phyloP scores from a whole-genome alignment of 2,888 invertebrate species.

The Cheiracanthium punctorium region DNA sequence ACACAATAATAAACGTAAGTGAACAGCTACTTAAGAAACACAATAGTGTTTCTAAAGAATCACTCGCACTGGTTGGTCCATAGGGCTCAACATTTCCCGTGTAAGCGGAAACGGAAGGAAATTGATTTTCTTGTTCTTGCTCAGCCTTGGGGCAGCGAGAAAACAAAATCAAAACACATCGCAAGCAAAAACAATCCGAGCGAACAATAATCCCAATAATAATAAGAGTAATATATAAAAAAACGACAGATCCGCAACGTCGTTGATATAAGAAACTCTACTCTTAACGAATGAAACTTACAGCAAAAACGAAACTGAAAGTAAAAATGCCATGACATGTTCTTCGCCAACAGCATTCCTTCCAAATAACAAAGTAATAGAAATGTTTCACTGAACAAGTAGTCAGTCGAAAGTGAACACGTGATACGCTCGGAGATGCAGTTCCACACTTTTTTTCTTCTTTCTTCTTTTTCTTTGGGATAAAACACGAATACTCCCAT shows the following conservation, averaged over 20 bases:
- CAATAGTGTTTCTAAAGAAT: too few relatives aligned
- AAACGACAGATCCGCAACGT: neutral
- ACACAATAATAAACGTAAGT: too few relatives aligned
- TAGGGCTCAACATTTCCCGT: neutral
- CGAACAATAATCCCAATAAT: too few relatives aligned
- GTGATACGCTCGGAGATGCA: neutral
- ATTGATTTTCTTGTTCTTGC: constrained; percentile 18
- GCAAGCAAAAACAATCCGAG: too few relatives aligned
- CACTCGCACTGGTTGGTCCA: too few relatives aligned
- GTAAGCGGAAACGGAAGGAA: constrained; percentile 24
- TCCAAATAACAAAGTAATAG: neutral
- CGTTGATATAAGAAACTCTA: neutral
- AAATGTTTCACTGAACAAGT: neutral
- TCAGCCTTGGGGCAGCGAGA: neutral
- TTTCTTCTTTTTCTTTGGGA: neutral
- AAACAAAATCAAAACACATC: too few relatives aligned
- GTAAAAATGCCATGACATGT: neutral
- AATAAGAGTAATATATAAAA: too few relatives aligned
- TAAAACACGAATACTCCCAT: neutral
- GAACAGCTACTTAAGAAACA: too few relatives aligned
- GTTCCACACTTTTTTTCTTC: constrained; percentile 4
- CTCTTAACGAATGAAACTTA: neutral
- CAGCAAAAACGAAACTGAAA: constrained; percentile 22
- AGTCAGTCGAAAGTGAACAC: neutral
- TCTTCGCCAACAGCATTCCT: neutral